Conservation (phyloP, 2,888 invertebrate species). For the Venustoraphidia nigricollis region DNA sequence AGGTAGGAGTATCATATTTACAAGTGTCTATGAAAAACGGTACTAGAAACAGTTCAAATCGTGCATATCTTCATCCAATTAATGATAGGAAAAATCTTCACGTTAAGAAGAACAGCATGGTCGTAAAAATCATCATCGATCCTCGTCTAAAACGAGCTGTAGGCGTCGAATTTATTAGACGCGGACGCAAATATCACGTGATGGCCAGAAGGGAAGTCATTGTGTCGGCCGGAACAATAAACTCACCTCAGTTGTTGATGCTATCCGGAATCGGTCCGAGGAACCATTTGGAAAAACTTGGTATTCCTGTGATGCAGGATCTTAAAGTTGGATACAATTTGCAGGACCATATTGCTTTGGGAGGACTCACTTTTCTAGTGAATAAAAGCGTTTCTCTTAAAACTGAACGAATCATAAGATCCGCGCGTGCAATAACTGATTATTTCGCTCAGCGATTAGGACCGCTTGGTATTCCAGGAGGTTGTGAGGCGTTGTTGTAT, state of each 20-base stretch:
- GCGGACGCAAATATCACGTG: slow-evolving; percentile 33
- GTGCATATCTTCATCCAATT: slow-evolving; percentile 47
- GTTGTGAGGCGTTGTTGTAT: slow-evolving; percentile 50
- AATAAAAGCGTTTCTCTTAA: slow-evolving; percentile 16
- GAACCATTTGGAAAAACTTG: slow-evolving; percentile 36
- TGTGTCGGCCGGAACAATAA: slow-evolving; percentile 58
- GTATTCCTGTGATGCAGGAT: slow-evolving; percentile 38
- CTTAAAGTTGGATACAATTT: slow-evolving; percentile 50
- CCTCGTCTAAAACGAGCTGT: slow-evolving; percentile 35
- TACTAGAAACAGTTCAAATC: slow-evolving; percentile 47
- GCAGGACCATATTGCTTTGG: slow-evolving; percentile 53
- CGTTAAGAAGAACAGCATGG: slow-evolving; percentile 41
- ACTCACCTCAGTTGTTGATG: slow-evolving; percentile 65
- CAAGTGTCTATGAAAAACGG: slow-evolving; percentile 51
- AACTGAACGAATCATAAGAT: not conserved
- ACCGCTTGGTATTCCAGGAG: slow-evolving; percentile 46
- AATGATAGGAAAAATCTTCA: slow-evolving; percentile 43
- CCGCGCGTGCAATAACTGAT: slow-evolving; percentile 20
- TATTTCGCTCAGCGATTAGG: slow-evolving; percentile 38
- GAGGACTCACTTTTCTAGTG: slow-evolving; percentile 42
- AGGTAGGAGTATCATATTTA: slow-evolving; percentile 42
- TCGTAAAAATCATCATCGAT: slow-evolving; percentile 40
- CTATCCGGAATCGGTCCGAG: slow-evolving; percentile 60
- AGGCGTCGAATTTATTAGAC: slow-evolving; percentile 42
- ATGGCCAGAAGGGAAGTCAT: slow-evolving; percentile 56